Evolutionary conservation across 1,140 invertebrate genomes (phyloP).

Genomic region (Gyrodactylus salaris): DNA sequence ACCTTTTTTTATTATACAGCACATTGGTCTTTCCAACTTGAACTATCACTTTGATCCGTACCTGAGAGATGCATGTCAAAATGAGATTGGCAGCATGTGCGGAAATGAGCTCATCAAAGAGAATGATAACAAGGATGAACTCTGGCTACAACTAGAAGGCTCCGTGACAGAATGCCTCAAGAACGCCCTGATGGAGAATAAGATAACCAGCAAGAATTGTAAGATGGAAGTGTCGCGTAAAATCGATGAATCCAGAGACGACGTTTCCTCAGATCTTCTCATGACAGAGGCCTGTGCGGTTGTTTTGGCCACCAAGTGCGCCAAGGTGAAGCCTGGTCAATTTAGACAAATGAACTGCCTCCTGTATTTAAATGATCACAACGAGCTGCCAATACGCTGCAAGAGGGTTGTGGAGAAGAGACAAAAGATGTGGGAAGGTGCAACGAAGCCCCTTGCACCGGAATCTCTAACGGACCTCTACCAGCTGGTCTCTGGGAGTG

Average conservation of each 20-base stretch:
- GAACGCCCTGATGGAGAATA: background rate
- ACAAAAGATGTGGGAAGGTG: background rate
- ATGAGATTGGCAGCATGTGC: background rate
- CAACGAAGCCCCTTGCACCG: background rate
- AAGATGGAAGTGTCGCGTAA: conserved; percentile 27
- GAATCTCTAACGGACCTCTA: background rate
- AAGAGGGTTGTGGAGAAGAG: background rate
- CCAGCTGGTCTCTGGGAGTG: background rate
- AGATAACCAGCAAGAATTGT: conserved; percentile 2
- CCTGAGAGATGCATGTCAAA: background rate
- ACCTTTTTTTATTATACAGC: background rate
- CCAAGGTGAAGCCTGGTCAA: conserved; percentile 41
- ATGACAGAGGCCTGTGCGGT: conserved; percentile 23
- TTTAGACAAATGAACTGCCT: conserved; percentile 25
- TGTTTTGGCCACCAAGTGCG: conserved; percentile 43
- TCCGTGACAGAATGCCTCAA: conserved; percentile 5
- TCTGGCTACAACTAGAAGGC: background rate
- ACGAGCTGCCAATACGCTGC: background rate
- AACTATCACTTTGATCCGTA: background rate
- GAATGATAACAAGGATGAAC: background rate
- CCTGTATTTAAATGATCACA: background rate
- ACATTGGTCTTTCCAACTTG: background rate
- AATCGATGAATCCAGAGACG: conserved; percentile 24
- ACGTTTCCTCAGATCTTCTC: conserved; percentile 27
- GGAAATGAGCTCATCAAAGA: background rate